Percentiles rank a stretch among this genome's conserved stretches.
These are phyloP conservation scores for Pluvialis apricaria DNA, from an alignment of 2,113 vertebrate genomes.

Conservation along the genomic window DNA sequence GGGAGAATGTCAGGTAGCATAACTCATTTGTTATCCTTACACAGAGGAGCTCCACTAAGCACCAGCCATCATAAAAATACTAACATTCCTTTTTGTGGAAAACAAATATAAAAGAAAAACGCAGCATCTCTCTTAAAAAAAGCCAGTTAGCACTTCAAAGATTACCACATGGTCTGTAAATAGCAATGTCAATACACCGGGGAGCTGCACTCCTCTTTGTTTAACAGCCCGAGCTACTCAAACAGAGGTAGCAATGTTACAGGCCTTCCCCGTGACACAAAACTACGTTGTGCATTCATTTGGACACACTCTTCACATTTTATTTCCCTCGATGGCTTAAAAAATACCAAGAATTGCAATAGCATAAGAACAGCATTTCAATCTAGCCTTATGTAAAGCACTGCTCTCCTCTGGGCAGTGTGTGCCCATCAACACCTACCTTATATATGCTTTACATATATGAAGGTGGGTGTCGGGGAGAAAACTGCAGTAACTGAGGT, in stretches of 20 bases:
- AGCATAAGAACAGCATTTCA: not conserved
- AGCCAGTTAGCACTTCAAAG: slow-evolving; percentile 36
- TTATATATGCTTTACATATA: not conserved
- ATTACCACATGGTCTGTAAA: not conserved
- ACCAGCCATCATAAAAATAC: slow-evolving; percentile 23
- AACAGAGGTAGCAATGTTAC: not conserved
- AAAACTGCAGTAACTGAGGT: not conserved
- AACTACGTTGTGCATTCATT: not conserved
- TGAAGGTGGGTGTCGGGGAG: not conserved
- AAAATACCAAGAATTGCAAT: not conserved
- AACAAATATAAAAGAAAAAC: slow-evolving; percentile 13
- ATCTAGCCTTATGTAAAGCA: not conserved
- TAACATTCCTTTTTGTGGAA: not conserved
- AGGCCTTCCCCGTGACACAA: not conserved
- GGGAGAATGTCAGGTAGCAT: slow-evolving; percentile 28
- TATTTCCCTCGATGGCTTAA: not conserved
- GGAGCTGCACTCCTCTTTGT: not conserved
- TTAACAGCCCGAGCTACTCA: not conserved
- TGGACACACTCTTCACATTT: not conserved
- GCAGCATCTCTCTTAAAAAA: not conserved
- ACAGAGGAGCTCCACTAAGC: not conserved
- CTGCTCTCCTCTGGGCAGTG: not conserved
- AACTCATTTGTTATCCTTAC: slow-evolving; percentile 44
- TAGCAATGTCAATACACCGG: not conserved
- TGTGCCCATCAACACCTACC: not conserved